Percentiles rank a stretch among this genome's conserved stretches.
These are phyloP conservation scores for Parelbella ahira DNA, from an alignment of 2,888 invertebrate genomes.

Conservation along the genomic window DNA sequence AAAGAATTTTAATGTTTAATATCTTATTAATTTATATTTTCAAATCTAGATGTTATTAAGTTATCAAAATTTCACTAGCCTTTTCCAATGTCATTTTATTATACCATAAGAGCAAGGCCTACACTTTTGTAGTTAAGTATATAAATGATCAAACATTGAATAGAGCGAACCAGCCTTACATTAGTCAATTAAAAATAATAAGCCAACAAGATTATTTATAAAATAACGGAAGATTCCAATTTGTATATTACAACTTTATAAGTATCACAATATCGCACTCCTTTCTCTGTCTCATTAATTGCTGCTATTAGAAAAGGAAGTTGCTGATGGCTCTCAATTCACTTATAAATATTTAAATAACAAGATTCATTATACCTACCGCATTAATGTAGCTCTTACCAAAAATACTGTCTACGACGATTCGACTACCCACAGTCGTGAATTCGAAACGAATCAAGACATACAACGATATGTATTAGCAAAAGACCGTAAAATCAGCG, in stretches of 20 bases:
- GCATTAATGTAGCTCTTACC: conserved; percentile 40
- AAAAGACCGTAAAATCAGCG: conserved; percentile 50
- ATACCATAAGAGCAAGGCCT: conserved; percentile 72
- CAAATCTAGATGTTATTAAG: conserved; percentile 72
- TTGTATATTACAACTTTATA: conserved; percentile 26
- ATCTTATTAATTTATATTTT: conserved; percentile 63
- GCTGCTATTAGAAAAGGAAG: conserved; percentile 8
- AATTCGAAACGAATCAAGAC: conserved; percentile 51
- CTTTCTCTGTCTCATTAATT: conserved; percentile 30
- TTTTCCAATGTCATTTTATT: conserved; percentile 71
- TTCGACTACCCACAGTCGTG: conserved; percentile 42
- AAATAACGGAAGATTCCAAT: conserved; percentile 22
- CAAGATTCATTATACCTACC: conserved; percentile 30
- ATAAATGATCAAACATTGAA: conserved; percentile 43
- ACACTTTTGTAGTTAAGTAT: conserved; percentile 52
- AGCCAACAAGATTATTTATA: conserved; percentile 33
- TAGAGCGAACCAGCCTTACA: too few species aligned
- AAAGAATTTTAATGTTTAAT: conserved; percentile 48
- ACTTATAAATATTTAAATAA: conserved; percentile 11
- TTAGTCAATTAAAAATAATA: conserved; percentile 29
- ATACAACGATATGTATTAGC: conserved; percentile 71
- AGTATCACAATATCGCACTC: conserved; percentile 37
- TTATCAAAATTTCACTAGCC: conserved; percentile 80
- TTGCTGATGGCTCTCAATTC: conserved; percentile 1
- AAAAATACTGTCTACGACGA: conserved; percentile 43